Evolutionary conservation across 2,113 vertebrate species (phyloP).

Genomic region (Myotis brandtii): DNA sequence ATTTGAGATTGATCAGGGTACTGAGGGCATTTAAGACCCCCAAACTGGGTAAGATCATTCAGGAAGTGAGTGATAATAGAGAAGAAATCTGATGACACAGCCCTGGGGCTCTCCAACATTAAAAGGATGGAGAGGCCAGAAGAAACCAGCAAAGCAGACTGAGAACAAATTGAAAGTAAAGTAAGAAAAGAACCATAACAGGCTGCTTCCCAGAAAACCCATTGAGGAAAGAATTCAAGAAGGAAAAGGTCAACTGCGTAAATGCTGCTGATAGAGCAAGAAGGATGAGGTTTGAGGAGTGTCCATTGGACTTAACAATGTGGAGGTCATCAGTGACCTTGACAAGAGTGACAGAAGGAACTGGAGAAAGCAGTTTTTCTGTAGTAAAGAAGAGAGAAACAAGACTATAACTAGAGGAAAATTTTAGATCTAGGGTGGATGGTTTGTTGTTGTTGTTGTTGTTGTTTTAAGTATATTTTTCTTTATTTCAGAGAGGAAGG

Average conservation of each 20-base stretch:
- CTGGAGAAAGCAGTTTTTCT: neutral
- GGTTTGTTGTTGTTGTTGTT: neutral
- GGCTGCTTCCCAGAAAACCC: neutral
- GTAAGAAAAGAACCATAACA: neutral
- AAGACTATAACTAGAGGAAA: neutral
- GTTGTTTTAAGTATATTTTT: no score
- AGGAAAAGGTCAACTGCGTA: neutral
- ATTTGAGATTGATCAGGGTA: neutral
- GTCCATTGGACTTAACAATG: neutral
- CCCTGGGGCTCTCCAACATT: neutral
- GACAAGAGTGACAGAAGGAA: neutral
- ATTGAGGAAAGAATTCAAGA: neutral
- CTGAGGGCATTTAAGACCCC: neutral
- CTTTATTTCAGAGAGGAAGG: no score
- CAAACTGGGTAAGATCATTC: neutral
- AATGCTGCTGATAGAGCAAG: neutral
- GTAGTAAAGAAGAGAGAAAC: neutral
- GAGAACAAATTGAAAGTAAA: neutral
- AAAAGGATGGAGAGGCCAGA: neutral
- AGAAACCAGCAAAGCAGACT: neutral
- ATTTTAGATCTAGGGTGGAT: neutral
- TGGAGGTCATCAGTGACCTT: neutral
- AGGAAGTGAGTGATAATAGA: neutral
- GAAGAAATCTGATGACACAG: neutral
- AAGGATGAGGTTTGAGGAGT: neutral